Evolutionary conservation across 2,797 vertebrate genomes (phyloP), one percentile per base, ranked within the genome.

Genomic region (Pelochelys cantorii): DNA sequence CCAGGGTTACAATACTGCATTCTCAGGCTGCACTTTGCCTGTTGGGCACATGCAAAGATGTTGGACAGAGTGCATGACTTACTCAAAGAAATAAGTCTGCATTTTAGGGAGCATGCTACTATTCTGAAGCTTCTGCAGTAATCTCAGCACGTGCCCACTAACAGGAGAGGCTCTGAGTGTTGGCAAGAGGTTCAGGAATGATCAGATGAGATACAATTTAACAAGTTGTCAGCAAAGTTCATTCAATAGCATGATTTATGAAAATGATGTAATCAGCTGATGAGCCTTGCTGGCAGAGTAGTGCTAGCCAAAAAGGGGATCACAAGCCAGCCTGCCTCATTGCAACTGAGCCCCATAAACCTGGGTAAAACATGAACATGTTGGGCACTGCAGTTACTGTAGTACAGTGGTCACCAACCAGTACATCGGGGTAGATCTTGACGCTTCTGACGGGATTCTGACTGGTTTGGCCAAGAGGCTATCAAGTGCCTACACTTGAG

Each of bases 141-240:
- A 4, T 78, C 90, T 57, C 34, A 92, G 80, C 2, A 34, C 0
- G 0, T 48, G 22, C 52, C 34, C 15, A 2, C 18, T 8, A 0
- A 0, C 0, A 1, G 1, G 13, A 56, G 20, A 60, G 80, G 42
- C 59, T 68, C 62, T 60, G 62, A 34, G n/a, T 10, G n/a, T 0
- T 34, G 0, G 29, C 68, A 34, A 88, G 90, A 42, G 81, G 62
- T 17, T 85, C 7, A 0, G 48, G 77, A 71, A 62, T 71, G 75
- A 86, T 48, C 81, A 77, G 42, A 75, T 23, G 65, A 85, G 20
- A 57, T 23, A 8, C 83, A 2, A 18, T 1, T 71, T 25, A 77
- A 80, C 82, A 80, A 95, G 81, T 90, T 84, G 79, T 17, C 83
- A 86, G 92, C 92, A 95, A 95, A 93, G 89, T 92, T 94, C 95